These are phyloP conservation scores for Drosophila azteca DNA, from an alignment of 1,140 invertebrate genomes.

Conservation along the genomic window DNA sequence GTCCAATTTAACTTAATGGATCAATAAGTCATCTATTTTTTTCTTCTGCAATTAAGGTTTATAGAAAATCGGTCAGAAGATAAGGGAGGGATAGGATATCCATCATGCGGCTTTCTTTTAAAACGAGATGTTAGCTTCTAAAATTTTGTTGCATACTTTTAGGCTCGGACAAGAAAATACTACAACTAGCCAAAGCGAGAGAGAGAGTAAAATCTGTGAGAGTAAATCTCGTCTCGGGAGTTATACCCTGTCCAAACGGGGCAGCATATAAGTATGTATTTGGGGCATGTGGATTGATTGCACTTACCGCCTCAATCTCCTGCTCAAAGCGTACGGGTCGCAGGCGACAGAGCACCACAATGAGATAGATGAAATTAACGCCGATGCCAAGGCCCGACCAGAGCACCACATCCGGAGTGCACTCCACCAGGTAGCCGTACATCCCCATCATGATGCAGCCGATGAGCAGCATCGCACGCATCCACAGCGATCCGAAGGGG, in stretches of 20 bases:
- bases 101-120: no score
- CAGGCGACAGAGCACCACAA: conserved; percentile 91
- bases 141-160: conserved; percentile 11
- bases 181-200: background rate
- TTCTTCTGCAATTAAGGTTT: no score
- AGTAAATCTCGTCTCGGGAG: no score
- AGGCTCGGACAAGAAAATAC: background rate
- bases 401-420: conserved; percentile 92
- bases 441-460: conserved; percentile 91
- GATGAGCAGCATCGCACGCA: conserved; percentile 90
- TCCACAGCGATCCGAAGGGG: conserved; percentile 90
- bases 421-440: conserved; percentile 93
- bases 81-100: no score
- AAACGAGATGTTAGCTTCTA: no score
- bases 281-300: background rate
- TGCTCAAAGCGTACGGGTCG: conserved; percentile 92
- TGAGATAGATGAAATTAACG: conserved; percentile 92
- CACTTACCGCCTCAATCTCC: conserved; percentile 92
- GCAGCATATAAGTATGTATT: background rate
- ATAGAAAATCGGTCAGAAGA: background rate
- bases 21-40: no score
- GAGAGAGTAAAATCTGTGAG: background rate
- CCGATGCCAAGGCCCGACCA: conserved; percentile 93
- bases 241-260: no score
- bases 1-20: no score